Evolutionary conservation across 2,797 vertebrate genomes (phyloP).

Genomic region (Leptoclinus maculatus): DNA sequence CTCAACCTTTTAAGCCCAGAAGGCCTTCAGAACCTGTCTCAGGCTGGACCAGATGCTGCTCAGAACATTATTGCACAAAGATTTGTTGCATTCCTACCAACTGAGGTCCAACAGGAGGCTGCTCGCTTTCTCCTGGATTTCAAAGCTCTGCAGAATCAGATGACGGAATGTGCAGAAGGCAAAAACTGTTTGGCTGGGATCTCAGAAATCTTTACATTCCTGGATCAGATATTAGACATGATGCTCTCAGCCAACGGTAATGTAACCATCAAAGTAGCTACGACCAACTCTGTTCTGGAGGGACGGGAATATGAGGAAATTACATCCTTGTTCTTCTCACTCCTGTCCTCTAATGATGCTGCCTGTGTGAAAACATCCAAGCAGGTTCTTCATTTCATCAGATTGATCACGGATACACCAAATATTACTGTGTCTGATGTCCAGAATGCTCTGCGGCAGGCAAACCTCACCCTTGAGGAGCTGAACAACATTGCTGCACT

Average conservation of each 20-base stretch:
- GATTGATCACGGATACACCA: constrained; percentile 54
- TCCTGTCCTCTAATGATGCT: constrained; percentile 63
- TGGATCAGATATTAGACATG: constrained; percentile 64
- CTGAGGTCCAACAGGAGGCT: constrained; percentile 56
- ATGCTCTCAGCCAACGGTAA: constrained; percentile 35
- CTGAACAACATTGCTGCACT: constrained; percentile 65
- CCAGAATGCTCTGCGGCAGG: constrained; percentile 67
- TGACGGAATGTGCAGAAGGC: constrained; percentile 62
- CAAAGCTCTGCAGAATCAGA: constrained; percentile 57
- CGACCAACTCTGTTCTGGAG: constrained; percentile 19
- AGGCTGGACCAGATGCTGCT: constrained; percentile 62
- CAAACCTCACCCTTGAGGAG: constrained; percentile 78
- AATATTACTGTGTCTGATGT: constrained; percentile 65
- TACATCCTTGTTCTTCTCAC: constrained; percentile 60
- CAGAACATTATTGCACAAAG: constrained; percentile 60
- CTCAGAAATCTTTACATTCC: constrained; percentile 67
- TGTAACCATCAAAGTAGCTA: constrained; percentile 40
- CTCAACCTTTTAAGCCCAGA: constrained; percentile 70
- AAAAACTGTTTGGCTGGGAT: constrained; percentile 70
- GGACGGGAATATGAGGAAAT: constrained; percentile 53
- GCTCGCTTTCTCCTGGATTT: constrained; percentile 63
- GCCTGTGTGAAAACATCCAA: constrained; percentile 52
- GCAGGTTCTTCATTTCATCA: constrained; percentile 72
- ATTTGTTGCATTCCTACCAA: constrained; percentile 67
- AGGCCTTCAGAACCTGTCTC: constrained; percentile 62